Conservation (phyloP, 2,113 vertebrate genomes). For the Saguinus midas region DNA sequence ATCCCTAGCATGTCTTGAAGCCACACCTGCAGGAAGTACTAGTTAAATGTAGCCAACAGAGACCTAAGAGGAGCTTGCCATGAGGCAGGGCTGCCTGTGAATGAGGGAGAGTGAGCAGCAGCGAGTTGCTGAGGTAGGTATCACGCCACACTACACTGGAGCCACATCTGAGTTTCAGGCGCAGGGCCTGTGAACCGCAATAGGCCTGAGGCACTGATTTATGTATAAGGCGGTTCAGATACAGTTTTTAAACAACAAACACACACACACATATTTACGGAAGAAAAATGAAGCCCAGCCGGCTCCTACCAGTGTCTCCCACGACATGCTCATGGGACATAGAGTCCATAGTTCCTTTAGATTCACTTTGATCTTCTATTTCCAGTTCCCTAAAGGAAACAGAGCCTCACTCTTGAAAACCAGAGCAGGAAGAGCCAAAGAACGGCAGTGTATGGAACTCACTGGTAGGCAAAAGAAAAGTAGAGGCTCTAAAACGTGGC, state of each 20-base stretch:
- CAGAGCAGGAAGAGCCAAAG: background rate
- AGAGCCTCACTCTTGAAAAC: background rate
- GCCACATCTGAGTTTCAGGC: background rate
- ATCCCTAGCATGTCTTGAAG: background rate
- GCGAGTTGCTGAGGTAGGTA: background rate
- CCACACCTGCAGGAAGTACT: rapidly evolving
- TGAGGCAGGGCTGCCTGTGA: background rate
- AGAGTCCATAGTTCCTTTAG: background rate
- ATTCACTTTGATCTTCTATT: background rate
- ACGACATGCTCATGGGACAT: background rate
- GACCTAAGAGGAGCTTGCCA: background rate
- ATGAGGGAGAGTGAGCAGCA: rapidly evolving
- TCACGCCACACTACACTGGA: too few relatives aligned
- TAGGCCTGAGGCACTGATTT: background rate
- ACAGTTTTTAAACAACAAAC: background rate
- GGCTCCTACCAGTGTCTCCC: background rate
- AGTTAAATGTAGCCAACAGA: too few relatives aligned
- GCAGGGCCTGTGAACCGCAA: background rate
- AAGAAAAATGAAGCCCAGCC: background rate
- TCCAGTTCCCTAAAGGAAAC: background rate
- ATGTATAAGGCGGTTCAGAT: background rate
- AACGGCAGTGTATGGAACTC: background rate
- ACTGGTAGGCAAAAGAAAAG: background rate
- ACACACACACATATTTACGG: background rate
- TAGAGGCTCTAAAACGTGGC: background rate